Evolutionary conservation across 1,140 invertebrate species (phyloP).

Genomic region (Zelostemma sp.): DNA sequence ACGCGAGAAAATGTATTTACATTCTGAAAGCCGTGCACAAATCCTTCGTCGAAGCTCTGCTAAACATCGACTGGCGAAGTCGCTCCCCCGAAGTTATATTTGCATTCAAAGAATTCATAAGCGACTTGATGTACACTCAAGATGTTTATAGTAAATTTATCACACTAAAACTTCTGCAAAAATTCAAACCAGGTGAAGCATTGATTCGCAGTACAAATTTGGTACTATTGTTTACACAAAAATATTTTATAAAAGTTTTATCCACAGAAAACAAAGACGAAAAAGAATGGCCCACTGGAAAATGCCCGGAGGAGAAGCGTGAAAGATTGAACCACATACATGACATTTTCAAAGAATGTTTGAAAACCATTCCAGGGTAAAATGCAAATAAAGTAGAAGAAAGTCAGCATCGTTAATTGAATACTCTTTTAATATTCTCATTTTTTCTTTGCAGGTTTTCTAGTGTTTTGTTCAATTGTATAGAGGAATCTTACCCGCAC

Average conservation of each 20-base stretch:
- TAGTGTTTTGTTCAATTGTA: conserved; percentile 68
- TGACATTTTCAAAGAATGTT: conserved; percentile 70
- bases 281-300: conserved; percentile 63
- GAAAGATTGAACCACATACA: conserved; percentile 72
- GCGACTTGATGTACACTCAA: conserved; percentile 76
- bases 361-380: conserved; percentile 77
- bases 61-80: conserved; percentile 74
- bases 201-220: neutral
- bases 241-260: conserved; percentile 13
- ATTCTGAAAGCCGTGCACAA: conserved; percentile 71
- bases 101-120: conserved; percentile 74
- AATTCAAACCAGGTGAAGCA: conserved; percentile 70
- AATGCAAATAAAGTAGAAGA: conserved; percentile 23
- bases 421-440: conserved; percentile 58
- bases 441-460: conserved; percentile 70
- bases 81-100: conserved; percentile 65
- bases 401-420: too few relatives aligned
- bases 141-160: conserved; percentile 74
- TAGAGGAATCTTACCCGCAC: conserved; percentile 77
- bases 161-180: conserved; percentile 71
- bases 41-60: conserved; percentile 74
- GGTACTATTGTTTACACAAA: neutral
- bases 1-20: conserved; percentile 73
- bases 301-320: conserved; percentile 64
- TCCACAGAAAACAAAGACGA: conserved; percentile 50